phyloP scores from a whole-genome alignment of 2,113 vertebrate species.

The Apodemus sylvaticus region DNA sequence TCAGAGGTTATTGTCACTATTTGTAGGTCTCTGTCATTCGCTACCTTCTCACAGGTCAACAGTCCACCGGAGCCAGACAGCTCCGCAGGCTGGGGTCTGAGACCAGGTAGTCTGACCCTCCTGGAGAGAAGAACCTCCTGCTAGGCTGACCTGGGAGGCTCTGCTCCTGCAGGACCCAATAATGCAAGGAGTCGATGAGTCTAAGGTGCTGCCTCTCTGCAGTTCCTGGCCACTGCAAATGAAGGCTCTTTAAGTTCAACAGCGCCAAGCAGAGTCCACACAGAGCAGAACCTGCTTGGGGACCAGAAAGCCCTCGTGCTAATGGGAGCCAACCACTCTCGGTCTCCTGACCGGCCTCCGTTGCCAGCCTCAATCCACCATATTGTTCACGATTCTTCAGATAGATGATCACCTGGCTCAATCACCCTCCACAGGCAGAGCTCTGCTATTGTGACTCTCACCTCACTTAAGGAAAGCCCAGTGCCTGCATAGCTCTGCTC shows the following conservation, averaged over 20 bases:
- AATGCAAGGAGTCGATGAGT: neutral
- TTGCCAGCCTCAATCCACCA: neutral
- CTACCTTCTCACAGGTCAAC: neutral
- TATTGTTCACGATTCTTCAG: neutral
- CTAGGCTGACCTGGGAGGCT: neutral
- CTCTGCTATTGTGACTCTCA: neutral
- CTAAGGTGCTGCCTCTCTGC: too few relatives aligned
- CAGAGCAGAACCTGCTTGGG: too few relatives aligned
- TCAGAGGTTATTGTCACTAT: neutral
- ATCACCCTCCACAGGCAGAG: neutral
- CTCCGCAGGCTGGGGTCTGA: neutral
- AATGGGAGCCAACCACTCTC: neutral
- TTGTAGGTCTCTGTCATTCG: neutral
- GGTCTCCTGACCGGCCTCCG: neutral
- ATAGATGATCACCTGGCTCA: neutral
- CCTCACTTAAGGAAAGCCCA: neutral
- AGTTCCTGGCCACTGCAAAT: neutral
- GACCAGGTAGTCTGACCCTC: neutral
- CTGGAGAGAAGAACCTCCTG: neutral
- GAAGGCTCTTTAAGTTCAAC: neutral
- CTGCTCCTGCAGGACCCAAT: neutral
- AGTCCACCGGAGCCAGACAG: neutral
- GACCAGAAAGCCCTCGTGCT: neutral
- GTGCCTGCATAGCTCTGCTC: neutral
- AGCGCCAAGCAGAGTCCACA: neutral